Percentiles rank a stretch among this genome's conserved stretches.
phyloP scores from a whole-genome alignment of 1,140 invertebrate genomes.

The Lepeophtheirus salmonis region DNA sequence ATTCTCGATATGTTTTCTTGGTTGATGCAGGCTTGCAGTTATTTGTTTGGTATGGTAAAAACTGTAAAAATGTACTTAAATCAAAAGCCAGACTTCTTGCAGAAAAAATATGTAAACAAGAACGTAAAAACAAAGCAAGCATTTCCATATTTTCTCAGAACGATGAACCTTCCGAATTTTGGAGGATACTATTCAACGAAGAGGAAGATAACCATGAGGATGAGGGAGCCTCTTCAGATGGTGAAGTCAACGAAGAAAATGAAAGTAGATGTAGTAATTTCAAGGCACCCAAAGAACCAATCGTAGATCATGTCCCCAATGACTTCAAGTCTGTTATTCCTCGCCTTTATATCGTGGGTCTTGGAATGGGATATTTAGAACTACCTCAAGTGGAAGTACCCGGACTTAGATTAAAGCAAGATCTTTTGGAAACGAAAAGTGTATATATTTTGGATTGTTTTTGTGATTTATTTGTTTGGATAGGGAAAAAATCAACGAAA shows the following conservation, averaged over 20 bases:
- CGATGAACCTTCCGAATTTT: constrained; percentile 65
- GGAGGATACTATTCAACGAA: constrained; percentile 40
- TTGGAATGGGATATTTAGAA: constrained; percentile 97
- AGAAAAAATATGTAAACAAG: constrained; percentile 97
- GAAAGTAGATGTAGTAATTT: too few relatives aligned
- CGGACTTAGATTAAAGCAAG: constrained; percentile 47
- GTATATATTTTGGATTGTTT: constrained; percentile 95
- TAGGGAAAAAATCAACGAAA: constrained; percentile 92
- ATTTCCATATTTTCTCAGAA: constrained; percentile 64
- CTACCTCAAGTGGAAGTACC: constrained; percentile 66
- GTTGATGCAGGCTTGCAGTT: constrained; percentile 59
- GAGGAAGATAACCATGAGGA: constrained; percentile 24
- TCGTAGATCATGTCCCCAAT: constrained; percentile 56
- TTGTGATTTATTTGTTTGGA: constrained; percentile 95
- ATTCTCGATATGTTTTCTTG: constrained; percentile 78
- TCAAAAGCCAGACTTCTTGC: constrained; percentile 82
- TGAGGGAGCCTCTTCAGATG: constrained; percentile 20
- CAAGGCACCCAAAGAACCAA: constrained; percentile 1
- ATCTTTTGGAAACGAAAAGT: constrained; percentile 67
- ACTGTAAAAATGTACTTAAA: constrained; percentile 79
- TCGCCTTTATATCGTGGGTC: constrained; percentile 72
- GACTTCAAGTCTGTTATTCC: constrained; percentile 55
- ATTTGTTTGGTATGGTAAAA: constrained; percentile 40
- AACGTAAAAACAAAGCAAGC: constrained; percentile 83
- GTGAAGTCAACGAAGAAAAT: constrained; percentile 21